A percentile compares a stretch with the other conserved stretches of the same genome.
Evolutionary conservation across 2,888 invertebrate species (phyloP).

Genomic region (Pimpla rufipes): DNA sequence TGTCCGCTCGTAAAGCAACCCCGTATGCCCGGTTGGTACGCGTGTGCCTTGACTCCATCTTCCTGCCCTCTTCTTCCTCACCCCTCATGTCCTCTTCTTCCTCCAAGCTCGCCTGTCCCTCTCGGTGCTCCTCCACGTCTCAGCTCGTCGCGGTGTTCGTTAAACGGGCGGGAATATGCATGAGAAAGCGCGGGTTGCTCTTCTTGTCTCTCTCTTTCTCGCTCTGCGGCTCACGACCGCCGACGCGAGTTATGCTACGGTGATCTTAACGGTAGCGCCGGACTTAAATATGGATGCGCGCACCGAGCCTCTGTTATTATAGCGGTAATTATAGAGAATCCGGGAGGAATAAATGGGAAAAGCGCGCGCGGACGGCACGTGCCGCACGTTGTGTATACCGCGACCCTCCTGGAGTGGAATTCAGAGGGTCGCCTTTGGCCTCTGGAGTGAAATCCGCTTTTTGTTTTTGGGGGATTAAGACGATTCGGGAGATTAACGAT

Average conservation of each 20-base stretch:
- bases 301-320: constrained; percentile 63
- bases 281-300: constrained; percentile 79
- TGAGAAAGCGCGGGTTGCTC: constrained; percentile 77
- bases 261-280: constrained; percentile 81
- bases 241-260: constrained; percentile 79
- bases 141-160: constrained; percentile 72
- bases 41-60: constrained; percentile 70
- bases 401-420: too few species aligned
- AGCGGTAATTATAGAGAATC: constrained; percentile 70
- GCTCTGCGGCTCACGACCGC: constrained; percentile 62
- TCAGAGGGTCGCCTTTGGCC: too few species aligned
- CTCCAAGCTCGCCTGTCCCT: constrained; percentile 49
- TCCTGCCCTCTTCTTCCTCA: constrained; percentile 68
- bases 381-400: constrained; percentile 35
- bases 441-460: constrained; percentile 20
- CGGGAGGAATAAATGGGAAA: constrained; percentile 65
- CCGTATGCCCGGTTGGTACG: constrained; percentile 83
- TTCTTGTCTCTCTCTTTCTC: too few species aligned
- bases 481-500: constrained; percentile 14
- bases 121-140: constrained; percentile 63
- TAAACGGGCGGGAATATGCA: constrained; percentile 83
- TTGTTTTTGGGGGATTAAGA: constrained; percentile 13
- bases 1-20: constrained; percentile 85
- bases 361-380: constrained; percentile 55
- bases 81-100: constrained; percentile 68